Evolutionary conservation across 1,140 invertebrate genomes (phyloP), one percentile per base, ranked within the genome.

Genomic region (Augochlora pura): DNA sequence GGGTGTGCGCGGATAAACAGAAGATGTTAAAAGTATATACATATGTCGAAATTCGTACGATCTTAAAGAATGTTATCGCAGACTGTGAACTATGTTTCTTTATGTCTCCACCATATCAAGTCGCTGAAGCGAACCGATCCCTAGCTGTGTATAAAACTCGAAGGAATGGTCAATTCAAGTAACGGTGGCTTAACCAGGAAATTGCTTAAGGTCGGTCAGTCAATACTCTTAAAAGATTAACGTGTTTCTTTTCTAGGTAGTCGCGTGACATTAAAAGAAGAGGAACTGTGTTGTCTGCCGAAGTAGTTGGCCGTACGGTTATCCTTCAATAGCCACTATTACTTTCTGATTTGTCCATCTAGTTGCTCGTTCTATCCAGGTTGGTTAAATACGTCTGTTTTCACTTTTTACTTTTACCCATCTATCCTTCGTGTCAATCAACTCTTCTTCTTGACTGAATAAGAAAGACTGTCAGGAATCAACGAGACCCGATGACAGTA

Each of bases 201-300:
- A 86, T 86, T 86, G 81, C 80, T 67, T 38, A 84, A 79, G 84
- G 70, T 84, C 73, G 80, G 81, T 80, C 73, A 83, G 81, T 84
- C 86, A 77, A 88, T 87, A 83, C 82, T 86, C 79, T 82, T 90
- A 70, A 89, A 88, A 90, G 66, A 89, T 90, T 89, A 89, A 89
- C 77, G 82, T 63, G 72, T 87, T 88, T 79, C 83, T 88, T 85
- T 86, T 85, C 80, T 84, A 85, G 84, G 83, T 81, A 88, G 78
- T 84, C 76, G 87, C 82, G 81, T 84, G 86, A 85, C 86, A 85
- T 88, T 88, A 87, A 77, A 87, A 87, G 77, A 67, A 85, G 78
- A 73, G 62, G 66, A 80, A 77, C 71, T 80, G 79, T 75, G 67
- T 75, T 83, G 77, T 52, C 70, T 72, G 60, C 66, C 46, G 66